A percentile compares a stretch with the other conserved stretches of the same genome.
Conservation (phyloP, 2,888 invertebrate species). For the Pachycephus smyrnensis region DNA sequence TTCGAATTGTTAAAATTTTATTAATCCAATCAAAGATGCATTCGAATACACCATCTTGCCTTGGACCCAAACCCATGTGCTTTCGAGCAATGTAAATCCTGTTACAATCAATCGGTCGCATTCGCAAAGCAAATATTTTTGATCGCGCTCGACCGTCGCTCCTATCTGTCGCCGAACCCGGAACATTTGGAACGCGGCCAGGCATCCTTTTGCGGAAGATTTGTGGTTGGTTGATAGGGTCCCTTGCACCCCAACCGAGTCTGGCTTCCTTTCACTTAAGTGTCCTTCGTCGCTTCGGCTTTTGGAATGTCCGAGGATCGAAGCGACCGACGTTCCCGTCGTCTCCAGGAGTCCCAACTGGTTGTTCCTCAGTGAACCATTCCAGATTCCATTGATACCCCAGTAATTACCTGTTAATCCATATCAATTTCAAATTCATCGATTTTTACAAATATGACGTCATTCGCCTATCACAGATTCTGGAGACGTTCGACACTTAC, state of each 20-base stretch:
- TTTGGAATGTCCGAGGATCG: neutral
- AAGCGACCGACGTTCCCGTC: neutral
- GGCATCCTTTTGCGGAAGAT: slow-evolving; percentile 6
- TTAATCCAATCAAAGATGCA: too few relatives aligned
- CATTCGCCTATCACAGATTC: too few relatives aligned
- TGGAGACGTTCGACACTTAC: too few relatives aligned
- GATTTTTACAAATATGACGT: too few relatives aligned
- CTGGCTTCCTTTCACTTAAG: slow-evolving; percentile 6
- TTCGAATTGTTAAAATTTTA: too few relatives aligned
- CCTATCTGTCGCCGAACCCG: neutral
- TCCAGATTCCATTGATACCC: neutral
- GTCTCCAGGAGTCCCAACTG: neutral
- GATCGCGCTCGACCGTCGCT: neutral
- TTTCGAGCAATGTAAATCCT: too few relatives aligned
- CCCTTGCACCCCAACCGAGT: neutral
- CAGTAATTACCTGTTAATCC: neutral
- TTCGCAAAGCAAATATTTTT: neutral
- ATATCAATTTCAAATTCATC: neutral
- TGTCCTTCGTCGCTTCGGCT: neutral
- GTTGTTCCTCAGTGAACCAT: neutral
- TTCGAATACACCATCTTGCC: neutral
- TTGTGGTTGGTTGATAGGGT: slow-evolving; percentile 2
- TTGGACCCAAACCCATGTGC: neutral
- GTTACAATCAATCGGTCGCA: neutral
- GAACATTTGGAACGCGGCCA: slow-evolving; percentile 2